Base-by-base conservation (phyloP, 2,797 vertebrate genomes). In the Onychomys arenicola region DNA sequence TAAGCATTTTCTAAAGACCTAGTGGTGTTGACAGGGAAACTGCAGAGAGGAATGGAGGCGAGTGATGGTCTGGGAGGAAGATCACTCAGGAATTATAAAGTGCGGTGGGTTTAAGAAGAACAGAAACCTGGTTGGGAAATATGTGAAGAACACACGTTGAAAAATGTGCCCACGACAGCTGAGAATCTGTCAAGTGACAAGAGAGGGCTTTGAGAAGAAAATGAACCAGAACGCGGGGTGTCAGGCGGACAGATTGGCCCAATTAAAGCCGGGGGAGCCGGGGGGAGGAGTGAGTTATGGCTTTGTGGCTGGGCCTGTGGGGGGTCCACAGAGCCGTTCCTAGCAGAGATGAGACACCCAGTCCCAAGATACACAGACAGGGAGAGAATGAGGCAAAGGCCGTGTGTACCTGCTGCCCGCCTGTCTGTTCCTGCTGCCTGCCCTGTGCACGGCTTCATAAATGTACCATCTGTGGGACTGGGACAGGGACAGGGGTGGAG, bases 101-200 rank as follows among this genome's bases (percentile, higher is more conserved):
- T 63, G 59, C 63, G 43, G 61, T 6, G 71, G 87, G 37, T 89
- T 95, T 92, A 61, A 82, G 91, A 65, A 89, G 77, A 95, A 85
- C 92, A 57, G 80, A 90, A 83, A 82, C 91, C 80, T 91, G 87
- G 63, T 12, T 9, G 59, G 46, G 80, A 82, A 89, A 52, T 85
- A 16, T 59, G 49, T 55, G 59, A 88, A 57, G 88, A 90, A 40
- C 81, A 46, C n/a, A 37, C 71, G 2, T 43, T 97, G 92, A 96
- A 94, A 97, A 96, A 96, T 93, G 95, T 84, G 80, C 59, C 75
- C 59, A 2, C 1, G 86, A 87, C 90, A 92, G 92, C 27, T 61
- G 92, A 87, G 86, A 95, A 95, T 96, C 95, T 84, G 90, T 97
- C 96, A 97, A 92, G 63, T 94, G 95, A 95, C 95, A 97, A 77